Percentiles rank a stretch among this genome's conserved stretches.
phyloP scores from a whole-genome alignment of 2,888 invertebrate genomes.

The Lucinisca nassula region DNA sequence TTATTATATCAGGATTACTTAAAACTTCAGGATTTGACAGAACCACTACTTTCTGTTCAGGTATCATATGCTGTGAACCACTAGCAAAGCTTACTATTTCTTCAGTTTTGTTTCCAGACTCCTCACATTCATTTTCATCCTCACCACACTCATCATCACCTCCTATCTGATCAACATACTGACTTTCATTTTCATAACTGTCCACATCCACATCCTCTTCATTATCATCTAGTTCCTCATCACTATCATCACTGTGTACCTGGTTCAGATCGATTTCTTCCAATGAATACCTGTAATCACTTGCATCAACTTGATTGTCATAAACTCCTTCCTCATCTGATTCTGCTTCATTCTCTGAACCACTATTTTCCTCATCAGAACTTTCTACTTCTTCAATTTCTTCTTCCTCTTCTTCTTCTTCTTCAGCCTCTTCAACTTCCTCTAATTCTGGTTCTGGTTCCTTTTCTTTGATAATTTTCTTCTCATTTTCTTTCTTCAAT shows the following conservation, averaged over 20 bases:
- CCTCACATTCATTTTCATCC: not conserved
- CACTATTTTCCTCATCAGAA: not conserved
- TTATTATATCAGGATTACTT: not conserved
- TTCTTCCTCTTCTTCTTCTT: not conserved
- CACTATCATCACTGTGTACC: slow-evolving; percentile 29
- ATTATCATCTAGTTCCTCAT: slow-evolving; percentile 28
- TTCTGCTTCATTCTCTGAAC: slow-evolving; percentile 14
- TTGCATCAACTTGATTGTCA: slow-evolving; percentile 11
- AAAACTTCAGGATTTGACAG: not conserved
- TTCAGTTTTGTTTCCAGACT: not conserved
- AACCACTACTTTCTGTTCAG: not conserved
- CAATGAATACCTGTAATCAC: slow-evolving; percentile 45
- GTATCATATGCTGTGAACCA: not conserved
- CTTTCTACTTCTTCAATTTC: slow-evolving; percentile 26
- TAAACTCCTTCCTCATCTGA: slow-evolving; percentile 33
- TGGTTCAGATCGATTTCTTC: slow-evolving; percentile 31
- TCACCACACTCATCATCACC: not conserved
- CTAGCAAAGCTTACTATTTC: not conserved
- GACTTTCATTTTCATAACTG: slow-evolving; percentile 31
- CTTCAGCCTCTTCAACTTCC: slow-evolving; percentile 1
- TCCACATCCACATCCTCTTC: slow-evolving; percentile 24
- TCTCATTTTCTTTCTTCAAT: not conserved
- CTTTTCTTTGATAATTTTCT: not conserved
- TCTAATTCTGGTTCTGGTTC: slow-evolving; percentile 3
- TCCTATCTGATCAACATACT: not conserved